A percentile compares a stretch with the other conserved stretches of the same genome.
Conservation (phyloP, 2,113 vertebrate species). For the Ceyx cyanopectus region DNA sequence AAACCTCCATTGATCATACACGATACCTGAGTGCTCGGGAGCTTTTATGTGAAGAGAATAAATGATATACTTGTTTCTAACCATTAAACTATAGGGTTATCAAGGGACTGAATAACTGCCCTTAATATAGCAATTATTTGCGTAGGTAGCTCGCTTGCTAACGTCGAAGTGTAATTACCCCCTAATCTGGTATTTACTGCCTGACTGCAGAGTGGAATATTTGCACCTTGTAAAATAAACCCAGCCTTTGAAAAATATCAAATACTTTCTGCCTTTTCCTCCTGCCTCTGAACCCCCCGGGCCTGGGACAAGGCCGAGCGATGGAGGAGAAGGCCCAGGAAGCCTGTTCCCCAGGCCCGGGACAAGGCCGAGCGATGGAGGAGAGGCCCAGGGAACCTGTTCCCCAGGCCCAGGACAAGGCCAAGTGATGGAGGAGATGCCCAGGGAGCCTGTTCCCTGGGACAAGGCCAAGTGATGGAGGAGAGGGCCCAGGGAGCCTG, state of each 20-base stretch:
- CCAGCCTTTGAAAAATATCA: neutral
- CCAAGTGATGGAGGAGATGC: too few relatives aligned
- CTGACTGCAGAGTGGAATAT: slow-evolving; percentile 23
- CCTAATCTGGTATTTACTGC: slow-evolving; percentile 56
- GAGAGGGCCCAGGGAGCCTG: neutral
- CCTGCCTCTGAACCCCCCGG: neutral
- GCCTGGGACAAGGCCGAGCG: too few relatives aligned
- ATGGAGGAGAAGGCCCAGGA: too few relatives aligned
- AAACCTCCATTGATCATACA: slow-evolving; percentile 42
- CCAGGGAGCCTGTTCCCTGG: neutral
- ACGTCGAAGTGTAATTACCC: slow-evolving; percentile 42
- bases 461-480: neutral
- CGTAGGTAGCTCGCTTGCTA: slow-evolving; percentile 28
- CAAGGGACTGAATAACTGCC: slow-evolving; percentile 61
- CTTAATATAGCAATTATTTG: slow-evolving; percentile 60
- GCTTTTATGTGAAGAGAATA: slow-evolving; percentile 49
- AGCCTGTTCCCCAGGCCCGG: neutral
- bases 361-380: neutral
- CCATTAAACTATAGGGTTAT: slow-evolving; percentile 61
- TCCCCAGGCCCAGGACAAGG: too few relatives aligned
- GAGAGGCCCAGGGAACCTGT: neutral
- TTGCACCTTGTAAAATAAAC: slow-evolving; percentile 60
- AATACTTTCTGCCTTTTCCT: neutral
- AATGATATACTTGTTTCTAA: slow-evolving; percentile 58
- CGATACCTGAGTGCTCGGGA: slow-evolving; percentile 7